phyloP scores from a whole-genome alignment of 2,113 vertebrate genomes.

The Parotia lawesii region DNA sequence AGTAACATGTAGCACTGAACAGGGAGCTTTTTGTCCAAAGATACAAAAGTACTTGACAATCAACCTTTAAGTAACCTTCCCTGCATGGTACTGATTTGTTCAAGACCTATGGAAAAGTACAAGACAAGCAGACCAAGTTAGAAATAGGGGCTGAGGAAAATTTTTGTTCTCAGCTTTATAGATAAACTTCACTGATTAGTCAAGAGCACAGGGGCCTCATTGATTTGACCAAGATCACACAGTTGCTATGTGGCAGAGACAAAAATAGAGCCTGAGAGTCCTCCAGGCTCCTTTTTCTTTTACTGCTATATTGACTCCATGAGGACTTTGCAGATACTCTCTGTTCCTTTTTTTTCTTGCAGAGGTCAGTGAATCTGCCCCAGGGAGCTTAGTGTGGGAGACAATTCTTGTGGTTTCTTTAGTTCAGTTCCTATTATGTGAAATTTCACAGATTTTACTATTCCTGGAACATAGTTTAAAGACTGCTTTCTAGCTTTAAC shows the following conservation, averaged over 20 bases:
- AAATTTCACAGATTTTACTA: neutral
- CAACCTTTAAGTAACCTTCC: conserved; percentile 47
- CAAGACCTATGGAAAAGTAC: conserved; percentile 43
- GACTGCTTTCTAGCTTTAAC: neutral
- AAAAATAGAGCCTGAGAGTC: conserved; percentile 29
- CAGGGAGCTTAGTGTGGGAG: neutral
- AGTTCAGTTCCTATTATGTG: neutral
- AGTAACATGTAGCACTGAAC: conserved; percentile 21
- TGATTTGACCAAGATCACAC: conserved; percentile 46
- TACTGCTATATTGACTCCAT: neutral
- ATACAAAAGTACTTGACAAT: conserved; percentile 30
- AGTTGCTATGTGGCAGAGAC: neutral
- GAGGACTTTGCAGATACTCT: neutral
- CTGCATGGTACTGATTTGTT: conserved; percentile 20
- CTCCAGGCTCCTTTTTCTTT: neutral
- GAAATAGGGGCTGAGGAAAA: neutral
- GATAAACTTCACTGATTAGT: conserved; percentile 43
- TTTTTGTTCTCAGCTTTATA: conserved; percentile 16
- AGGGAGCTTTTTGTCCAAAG: conserved; percentile 36
- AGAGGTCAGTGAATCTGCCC: neutral
- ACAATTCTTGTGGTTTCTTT: neutral
- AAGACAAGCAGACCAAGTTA: neutral
- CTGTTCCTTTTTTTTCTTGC: neutral
- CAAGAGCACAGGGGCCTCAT: conserved; percentile 8
- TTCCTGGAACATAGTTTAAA: neutral